Conservation (phyloP, 2,113 vertebrate species). For the Lutjanus erythropterus region DNA sequence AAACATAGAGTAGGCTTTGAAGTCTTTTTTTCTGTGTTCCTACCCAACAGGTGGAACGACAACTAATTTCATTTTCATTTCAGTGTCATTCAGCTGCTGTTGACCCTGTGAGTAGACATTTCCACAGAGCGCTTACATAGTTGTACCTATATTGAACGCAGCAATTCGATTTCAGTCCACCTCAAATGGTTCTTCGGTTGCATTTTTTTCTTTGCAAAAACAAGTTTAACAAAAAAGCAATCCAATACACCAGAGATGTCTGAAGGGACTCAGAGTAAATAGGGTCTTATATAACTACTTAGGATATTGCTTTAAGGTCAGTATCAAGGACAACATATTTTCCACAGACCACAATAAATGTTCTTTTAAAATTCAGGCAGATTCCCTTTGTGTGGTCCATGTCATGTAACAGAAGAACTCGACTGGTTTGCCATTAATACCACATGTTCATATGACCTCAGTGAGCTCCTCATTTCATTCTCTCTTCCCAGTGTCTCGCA, state of each 20-base stretch:
- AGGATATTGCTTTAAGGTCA: constrained; percentile 10
- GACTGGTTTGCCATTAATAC: constrained; percentile 39
- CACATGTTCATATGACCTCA: constrained; percentile 58
- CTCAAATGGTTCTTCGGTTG: not conserved
- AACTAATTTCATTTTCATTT: constrained; percentile 2
- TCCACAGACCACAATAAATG: constrained; percentile 2
- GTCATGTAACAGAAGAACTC: constrained; percentile 48
- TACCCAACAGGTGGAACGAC: not conserved
- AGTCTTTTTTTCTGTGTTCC: not conserved
- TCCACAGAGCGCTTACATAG: not conserved
- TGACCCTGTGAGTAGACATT: not conserved
- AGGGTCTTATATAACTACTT: not conserved
- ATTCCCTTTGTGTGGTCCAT: constrained; percentile 50
- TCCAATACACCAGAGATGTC: not conserved
- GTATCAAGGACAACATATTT: not conserved
- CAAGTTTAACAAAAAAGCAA: not conserved
- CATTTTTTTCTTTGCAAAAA: not conserved
- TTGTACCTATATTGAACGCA: not conserved
- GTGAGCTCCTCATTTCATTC: constrained; percentile 27
- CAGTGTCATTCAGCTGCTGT: not conserved
- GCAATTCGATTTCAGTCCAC: not conserved
- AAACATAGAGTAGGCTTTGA: no score
- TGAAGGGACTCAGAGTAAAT: not conserved
- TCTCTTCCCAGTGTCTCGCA: constrained; percentile 48
- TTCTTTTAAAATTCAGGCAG: not conserved